phyloP scores from a whole-genome alignment of 2,797 vertebrate species.

The Valencia hispanica region DNA sequence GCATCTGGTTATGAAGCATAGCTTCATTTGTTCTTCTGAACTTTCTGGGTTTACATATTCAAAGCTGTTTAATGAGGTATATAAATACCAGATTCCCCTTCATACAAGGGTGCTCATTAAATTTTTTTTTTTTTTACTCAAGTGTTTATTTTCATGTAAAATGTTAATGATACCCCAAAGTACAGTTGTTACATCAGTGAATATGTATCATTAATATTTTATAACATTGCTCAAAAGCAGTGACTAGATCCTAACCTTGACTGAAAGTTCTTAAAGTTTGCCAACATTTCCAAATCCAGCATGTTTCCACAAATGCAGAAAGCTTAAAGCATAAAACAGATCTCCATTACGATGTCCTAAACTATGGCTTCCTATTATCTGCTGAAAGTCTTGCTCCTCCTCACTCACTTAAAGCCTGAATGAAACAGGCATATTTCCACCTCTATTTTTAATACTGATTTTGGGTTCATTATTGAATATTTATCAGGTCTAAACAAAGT shows the following conservation, averaged over 20 bases:
- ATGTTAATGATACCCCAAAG: slow-evolving; percentile 18
- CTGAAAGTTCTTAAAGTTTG: not conserved
- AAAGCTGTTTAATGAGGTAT: slow-evolving; percentile 44
- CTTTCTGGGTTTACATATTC: slow-evolving; percentile 35
- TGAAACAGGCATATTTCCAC: not conserved
- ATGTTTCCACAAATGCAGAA: not conserved
- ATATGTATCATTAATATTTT: not conserved
- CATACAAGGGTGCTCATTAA: slow-evolving; percentile 42
- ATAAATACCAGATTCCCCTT: slow-evolving; percentile 29
- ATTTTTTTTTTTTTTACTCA: slow-evolving; percentile 22
- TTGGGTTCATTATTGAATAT: not conserved
- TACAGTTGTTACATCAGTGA: not conserved
- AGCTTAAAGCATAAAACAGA: not conserved
- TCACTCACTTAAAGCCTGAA: not conserved
- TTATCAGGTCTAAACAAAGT: not conserved
- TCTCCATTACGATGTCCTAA: not conserved
- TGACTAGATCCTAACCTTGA: not conserved
- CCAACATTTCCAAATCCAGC: not conserved
- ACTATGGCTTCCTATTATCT: not conserved
- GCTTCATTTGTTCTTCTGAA: slow-evolving; percentile 21
- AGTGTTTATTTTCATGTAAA: slow-evolving; percentile 47
- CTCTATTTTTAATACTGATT: not conserved
- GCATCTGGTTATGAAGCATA: slow-evolving; percentile 16
- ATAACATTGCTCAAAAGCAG: not conserved
- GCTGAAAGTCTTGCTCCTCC: not conserved